Evolutionary conservation across 2,113 vertebrate species (phyloP), one percentile per base, ranked within the genome.

Genomic region (Oxyura jamaicensis): DNA sequence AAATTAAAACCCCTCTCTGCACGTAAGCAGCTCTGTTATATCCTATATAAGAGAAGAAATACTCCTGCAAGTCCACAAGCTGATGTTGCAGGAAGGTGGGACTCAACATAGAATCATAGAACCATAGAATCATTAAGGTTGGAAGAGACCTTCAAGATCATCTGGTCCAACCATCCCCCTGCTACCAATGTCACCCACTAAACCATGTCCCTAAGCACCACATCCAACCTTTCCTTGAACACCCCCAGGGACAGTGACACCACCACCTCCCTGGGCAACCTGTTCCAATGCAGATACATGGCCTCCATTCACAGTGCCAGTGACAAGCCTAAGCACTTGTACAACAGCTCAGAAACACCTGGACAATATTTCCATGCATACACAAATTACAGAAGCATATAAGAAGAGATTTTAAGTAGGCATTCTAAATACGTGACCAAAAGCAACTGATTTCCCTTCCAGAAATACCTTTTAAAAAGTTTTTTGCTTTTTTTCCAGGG

Each of bases 21-120:
- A 22, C 6, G 31, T 0, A 0, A 52, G 20, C 1, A 88, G 18
- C 35, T 56, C 20, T 50, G 31, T 29, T 21, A 21, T 7, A 23
- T 36, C 50, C 39, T 87, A 16, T 44, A 52, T 13, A 59, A 86
- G 41, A 66, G 13, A 3, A 74, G 19, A 69, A 83, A 69, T 35
- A 62, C 21, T 23, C 46, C 17, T 6, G 18, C 0, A 60, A 22
- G 33, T 48, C 48, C 75, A 28, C 71, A 83, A 56, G 35, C 7
- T 60, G 75, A 39, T 29, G 73, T 33, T 13, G 16, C 39, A 48
- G 17, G 16, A 58, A 85, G 48, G 5, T 23, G 15, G 18, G 29
- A 46, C 42, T 42, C 1, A 0, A 46, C 12, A 44, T 17, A 44
- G 42, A 44, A 44, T 44, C 42, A 44, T 44, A 44, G 42, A 44